Conservation (phyloP, 2,797 vertebrate species). For the Oreochromis grahami region DNA sequence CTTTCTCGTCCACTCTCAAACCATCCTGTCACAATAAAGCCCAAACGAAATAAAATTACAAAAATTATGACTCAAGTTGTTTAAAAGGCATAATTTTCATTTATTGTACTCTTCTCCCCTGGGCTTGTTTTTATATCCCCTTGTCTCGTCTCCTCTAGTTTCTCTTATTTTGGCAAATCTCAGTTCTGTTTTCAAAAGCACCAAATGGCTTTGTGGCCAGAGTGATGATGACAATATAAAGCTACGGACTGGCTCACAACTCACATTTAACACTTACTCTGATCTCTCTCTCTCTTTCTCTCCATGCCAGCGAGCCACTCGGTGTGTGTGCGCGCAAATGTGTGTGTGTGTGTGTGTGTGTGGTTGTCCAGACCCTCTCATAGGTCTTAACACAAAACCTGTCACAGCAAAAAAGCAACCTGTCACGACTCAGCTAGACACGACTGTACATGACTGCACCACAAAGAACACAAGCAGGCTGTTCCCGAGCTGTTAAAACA, state of each 20-base stretch:
- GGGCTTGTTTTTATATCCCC: background rate
- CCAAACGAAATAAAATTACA: background rate
- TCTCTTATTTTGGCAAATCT: background rate
- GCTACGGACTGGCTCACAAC: slow-evolving; percentile 14
- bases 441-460: slow-evolving; percentile 52
- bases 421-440: slow-evolving; percentile 67
- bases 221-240: slow-evolving; percentile 25
- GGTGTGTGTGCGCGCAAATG: background rate
- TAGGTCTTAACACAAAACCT: slow-evolving; percentile 68
- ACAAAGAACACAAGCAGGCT: slow-evolving; percentile 48
- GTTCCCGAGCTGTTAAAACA: slow-evolving; percentile 54
- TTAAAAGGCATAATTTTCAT: background rate
- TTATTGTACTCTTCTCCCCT: background rate
- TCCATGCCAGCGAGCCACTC: slow-evolving; percentile 9
- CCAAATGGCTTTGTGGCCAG: slow-evolving; percentile 16
- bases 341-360: background rate
- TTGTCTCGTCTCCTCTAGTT: background rate
- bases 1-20: background rate
- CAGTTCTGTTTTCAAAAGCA: slow-evolving; percentile 30
- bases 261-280: slow-evolving; percentile 33
- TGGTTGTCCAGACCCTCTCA: slow-evolving; percentile 59
- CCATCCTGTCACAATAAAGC: background rate
- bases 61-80: background rate
- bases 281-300: background rate
- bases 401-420: slow-evolving; percentile 74